Conservation (phyloP, 2,797 vertebrate species). For the Botia kubotai region DNA sequence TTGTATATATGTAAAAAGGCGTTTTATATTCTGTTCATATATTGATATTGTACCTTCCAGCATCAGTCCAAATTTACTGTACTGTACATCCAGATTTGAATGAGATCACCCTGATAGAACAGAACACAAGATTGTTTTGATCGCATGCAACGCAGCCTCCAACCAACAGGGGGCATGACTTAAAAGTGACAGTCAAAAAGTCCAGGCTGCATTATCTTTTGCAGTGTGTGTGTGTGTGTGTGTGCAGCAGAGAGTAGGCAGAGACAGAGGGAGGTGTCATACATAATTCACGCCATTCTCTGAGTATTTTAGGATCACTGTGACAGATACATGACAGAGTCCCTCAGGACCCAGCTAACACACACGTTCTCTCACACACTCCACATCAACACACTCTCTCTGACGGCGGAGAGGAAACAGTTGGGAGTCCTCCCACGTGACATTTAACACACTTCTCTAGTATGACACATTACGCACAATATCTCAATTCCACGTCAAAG, state of each 20-base stretch:
- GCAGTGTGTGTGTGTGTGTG: slow-evolving; percentile 17
- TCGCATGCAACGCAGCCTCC: background rate
- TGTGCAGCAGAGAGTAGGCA: slow-evolving; percentile 29
- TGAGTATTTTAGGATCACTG: slow-evolving; percentile 60
- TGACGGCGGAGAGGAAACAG: slow-evolving; percentile 23
- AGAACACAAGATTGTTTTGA: background rate
- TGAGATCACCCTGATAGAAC: too few species aligned
- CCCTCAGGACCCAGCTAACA: slow-evolving; percentile 38
- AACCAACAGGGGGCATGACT: slow-evolving; percentile 1
- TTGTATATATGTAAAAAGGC: too few species aligned
- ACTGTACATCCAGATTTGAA: too few species aligned
- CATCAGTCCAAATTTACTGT: too few species aligned
- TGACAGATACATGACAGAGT: slow-evolving; percentile 58
- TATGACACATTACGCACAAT: slow-evolving; percentile 45
- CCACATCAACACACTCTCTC: slow-evolving; percentile 31
- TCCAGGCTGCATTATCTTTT: background rate
- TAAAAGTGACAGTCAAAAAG: slow-evolving; percentile 17
- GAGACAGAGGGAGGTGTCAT: slow-evolving; percentile 58
- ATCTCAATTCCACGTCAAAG: slow-evolving; percentile 37
- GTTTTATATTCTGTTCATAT: too few species aligned
- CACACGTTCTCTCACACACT: slow-evolving; percentile 17
- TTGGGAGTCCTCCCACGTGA: slow-evolving; percentile 48
- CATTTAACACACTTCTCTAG: slow-evolving; percentile 38
- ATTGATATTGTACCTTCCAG: too few species aligned
- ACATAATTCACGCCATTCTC: slow-evolving; percentile 55